A percentile compares a stretch with the other conserved stretches of the same genome.
Conservation (phyloP, 1,140 invertebrate genomes). For the Panagrolaimus sp. region DNA sequence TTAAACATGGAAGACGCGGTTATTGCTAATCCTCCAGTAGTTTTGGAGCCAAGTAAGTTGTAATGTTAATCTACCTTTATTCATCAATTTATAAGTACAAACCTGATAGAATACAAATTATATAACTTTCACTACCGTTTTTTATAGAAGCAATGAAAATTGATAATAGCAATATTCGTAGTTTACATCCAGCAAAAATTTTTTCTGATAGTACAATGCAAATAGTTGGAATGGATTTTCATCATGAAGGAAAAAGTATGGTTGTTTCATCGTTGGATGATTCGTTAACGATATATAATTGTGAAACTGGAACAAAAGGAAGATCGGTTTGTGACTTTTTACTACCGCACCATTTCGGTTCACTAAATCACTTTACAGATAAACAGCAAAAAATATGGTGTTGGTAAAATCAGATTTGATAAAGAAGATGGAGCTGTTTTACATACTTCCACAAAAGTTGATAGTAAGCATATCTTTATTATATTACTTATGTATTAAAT, state of each 20-base stretch:
- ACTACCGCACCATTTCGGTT: not conserved
- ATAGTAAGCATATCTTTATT: conserved; percentile 1
- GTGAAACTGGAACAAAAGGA: conserved; percentile 3
- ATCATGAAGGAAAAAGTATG: not conserved
- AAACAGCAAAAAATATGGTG: conserved; percentile 11
- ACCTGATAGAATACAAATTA: too few species aligned
- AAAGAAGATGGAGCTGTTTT: not conserved
- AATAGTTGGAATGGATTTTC: conserved; percentile 4
- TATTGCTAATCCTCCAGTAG: too few species aligned
- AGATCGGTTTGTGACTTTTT: not conserved
- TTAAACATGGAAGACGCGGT: too few species aligned
- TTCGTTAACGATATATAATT: conserved; percentile 1
- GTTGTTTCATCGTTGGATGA: conserved; percentile 3
- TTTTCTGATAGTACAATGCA: conserved; percentile 8
- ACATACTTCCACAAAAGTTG: not conserved
- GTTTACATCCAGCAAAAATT: not conserved
- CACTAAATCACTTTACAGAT: not conserved
- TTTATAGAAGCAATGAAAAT: not conserved
- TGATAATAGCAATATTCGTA: not conserved
- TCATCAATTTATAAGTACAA: too few species aligned
- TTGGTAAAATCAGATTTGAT: conserved; percentile 1
- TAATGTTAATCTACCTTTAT: too few species aligned
- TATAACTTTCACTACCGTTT: too few species aligned
- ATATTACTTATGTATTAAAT: not conserved
- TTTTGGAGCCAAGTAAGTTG: too few species aligned